Percentiles rank a stretch among this genome's conserved stretches.
phyloP scores from a whole-genome alignment of 1,140 invertebrate genomes.

The Zophobas atratus region DNA sequence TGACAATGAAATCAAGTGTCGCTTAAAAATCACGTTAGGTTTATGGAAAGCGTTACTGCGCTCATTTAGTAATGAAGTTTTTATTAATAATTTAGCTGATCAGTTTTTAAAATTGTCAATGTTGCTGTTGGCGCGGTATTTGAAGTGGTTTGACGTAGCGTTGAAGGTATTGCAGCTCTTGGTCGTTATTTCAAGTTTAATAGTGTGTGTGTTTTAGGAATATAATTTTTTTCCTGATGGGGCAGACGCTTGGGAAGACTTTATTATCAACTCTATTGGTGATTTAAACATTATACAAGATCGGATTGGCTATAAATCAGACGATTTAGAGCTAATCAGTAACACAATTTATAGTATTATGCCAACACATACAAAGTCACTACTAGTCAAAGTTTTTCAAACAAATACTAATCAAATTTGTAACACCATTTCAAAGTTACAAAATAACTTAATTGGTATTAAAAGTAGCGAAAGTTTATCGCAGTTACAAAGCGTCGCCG shows the following conservation, averaged over 20 bases:
- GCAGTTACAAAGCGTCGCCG: slow-evolving; percentile 84
- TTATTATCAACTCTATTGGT: slow-evolving; percentile 59
- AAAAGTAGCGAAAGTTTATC: slow-evolving; percentile 72
- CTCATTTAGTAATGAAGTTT: slow-evolving; percentile 60
- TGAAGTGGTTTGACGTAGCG: slow-evolving; percentile 56
- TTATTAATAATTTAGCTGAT: slow-evolving; percentile 62
- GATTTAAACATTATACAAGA: slow-evolving; percentile 58
- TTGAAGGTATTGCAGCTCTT: slow-evolving; percentile 46
- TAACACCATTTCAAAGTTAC: slow-evolving; percentile 70
- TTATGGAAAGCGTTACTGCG: slow-evolving; percentile 57
- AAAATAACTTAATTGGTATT: slow-evolving; percentile 68
- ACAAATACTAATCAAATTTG: slow-evolving; percentile 67
- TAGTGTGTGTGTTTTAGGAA: not conserved
- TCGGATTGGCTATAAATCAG: slow-evolving; percentile 49
- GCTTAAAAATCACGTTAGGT: slow-evolving; percentile 56
- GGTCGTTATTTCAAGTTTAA: no score
- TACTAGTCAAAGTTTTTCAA: slow-evolving; percentile 57
- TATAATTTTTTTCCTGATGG: slow-evolving; percentile 10
- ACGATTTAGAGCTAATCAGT: slow-evolving; percentile 46
- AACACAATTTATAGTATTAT: slow-evolving; percentile 59
- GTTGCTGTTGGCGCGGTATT: slow-evolving; percentile 62
- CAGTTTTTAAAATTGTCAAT: slow-evolving; percentile 64
- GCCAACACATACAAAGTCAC: slow-evolving; percentile 49
- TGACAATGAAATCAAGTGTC: slow-evolving; percentile 56
- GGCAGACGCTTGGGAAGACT: slow-evolving; percentile 52